Evolutionary conservation across 2,113 vertebrate genomes (phyloP).

Genomic region (Cryptotis parvus): DNA sequence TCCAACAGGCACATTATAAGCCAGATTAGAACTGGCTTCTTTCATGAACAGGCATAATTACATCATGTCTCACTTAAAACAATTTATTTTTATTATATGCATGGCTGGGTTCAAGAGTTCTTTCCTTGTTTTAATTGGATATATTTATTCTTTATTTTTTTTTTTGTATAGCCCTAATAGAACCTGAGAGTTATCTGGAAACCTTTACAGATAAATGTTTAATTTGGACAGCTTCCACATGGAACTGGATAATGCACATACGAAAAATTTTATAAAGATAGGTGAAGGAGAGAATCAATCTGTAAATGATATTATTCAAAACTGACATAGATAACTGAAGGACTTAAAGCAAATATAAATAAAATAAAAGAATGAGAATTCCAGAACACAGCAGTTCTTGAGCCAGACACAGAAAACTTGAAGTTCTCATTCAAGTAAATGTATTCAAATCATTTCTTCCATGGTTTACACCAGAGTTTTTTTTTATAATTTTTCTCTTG

Average conservation of each 20-base stretch:
- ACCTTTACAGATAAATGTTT: slow-evolving; percentile 66
- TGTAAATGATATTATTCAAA: slow-evolving; percentile 35
- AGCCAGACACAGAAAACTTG: not conserved
- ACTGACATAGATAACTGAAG: not conserved
- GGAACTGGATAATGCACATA: not conserved
- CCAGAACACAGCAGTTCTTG: not conserved
- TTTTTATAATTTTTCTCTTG: not conserved
- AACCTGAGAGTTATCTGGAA: slow-evolving; percentile 62
- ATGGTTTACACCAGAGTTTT: not conserved
- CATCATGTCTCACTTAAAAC: slow-evolving; percentile 72
- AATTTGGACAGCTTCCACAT: slow-evolving; percentile 57
- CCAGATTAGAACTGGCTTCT: slow-evolving; percentile 31
- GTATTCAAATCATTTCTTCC: not conserved
- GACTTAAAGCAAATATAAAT: not conserved
- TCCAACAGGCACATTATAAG: not conserved
- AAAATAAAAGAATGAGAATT: not conserved
- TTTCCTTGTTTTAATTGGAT: slow-evolving; percentile 77
- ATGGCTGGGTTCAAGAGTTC: slow-evolving; percentile 73
- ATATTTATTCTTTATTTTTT: slow-evolving; percentile 22
- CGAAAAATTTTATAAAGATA: slow-evolving; percentile 55
- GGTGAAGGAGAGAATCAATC: slow-evolving; percentile 46
- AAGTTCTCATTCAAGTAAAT: not conserved
- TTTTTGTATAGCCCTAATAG: slow-evolving; percentile 40
- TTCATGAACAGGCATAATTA: slow-evolving; percentile 50
- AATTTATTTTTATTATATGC: slow-evolving; percentile 78